phyloP scores from a whole-genome alignment of 2,888 invertebrate species.

The Eupithecia inturbata region DNA sequence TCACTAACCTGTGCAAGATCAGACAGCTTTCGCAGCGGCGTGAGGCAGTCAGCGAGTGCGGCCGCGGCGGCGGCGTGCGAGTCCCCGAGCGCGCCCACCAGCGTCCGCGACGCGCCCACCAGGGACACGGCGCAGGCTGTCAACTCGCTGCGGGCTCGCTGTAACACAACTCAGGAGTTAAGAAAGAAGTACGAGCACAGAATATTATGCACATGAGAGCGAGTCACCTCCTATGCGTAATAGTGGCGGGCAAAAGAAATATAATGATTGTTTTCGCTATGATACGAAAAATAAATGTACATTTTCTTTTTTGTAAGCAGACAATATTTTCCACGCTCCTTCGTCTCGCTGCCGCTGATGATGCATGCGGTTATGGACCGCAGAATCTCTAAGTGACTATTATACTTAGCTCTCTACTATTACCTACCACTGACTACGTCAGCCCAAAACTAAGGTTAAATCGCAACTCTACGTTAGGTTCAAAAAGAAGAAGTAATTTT shows the following conservation, averaged over 20 bases:
- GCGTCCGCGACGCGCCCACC: slow-evolving; percentile 85
- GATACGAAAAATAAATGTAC: neutral
- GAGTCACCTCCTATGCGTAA: too few species aligned
- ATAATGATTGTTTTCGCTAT: neutral
- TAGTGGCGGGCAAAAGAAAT: neutral
- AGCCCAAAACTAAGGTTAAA: too few species aligned
- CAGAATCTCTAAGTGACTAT: neutral
- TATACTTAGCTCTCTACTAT: too few species aligned
- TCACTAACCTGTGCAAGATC: slow-evolving; percentile 86
- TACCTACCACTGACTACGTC: too few species aligned
- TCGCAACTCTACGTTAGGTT: too few species aligned
- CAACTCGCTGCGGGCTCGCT: slow-evolving; percentile 90
- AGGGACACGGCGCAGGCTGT: slow-evolving; percentile 91
- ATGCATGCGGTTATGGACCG: neutral
- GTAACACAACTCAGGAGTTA: slow-evolving; percentile 24
- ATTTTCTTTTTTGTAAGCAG: neutral
- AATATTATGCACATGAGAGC: too few species aligned
- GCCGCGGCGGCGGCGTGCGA: slow-evolving; percentile 77
- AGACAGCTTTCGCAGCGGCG: slow-evolving; percentile 89
- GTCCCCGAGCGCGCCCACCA: slow-evolving; percentile 72
- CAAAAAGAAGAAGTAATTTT: too few species aligned
- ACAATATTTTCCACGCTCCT: neutral
- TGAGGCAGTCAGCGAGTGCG: slow-evolving; percentile 90
- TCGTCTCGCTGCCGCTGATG: neutral
- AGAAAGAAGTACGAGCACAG: neutral